Percentiles rank a stretch among this genome's conserved stretches.
These are phyloP conservation scores for Gallinago paraguaiae DNA, from an alignment of 2,113 vertebrate genomes.

Conservation along the genomic window DNA sequence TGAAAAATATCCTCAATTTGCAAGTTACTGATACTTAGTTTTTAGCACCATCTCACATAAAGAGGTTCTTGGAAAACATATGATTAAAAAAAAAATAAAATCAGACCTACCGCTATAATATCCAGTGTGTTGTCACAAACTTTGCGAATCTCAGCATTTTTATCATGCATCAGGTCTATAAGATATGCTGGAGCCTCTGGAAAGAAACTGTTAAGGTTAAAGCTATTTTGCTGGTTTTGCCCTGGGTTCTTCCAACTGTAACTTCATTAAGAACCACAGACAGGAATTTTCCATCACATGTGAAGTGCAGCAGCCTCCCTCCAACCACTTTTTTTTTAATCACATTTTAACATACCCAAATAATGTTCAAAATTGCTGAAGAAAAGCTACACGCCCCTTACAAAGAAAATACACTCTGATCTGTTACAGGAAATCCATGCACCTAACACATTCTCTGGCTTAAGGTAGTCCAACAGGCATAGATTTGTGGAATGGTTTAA, in stretches of 20 bases:
- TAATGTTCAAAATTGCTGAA: neutral
- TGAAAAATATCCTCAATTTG: neutral
- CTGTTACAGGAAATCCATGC: neutral
- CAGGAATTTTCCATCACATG: neutral
- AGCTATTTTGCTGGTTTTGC: neutral
- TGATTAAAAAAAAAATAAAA: neutral
- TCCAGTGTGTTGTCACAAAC: constrained; percentile 97
- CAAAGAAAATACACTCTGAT: neutral
- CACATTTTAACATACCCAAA: neutral
- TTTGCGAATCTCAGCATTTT: constrained; percentile 94
- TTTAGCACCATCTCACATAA: neutral
- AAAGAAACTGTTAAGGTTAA: constrained; percentile 74
- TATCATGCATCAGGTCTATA: constrained; percentile 97
- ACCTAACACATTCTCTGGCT: neutral
- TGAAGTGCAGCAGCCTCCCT: neutral
- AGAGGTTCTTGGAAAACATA: neutral
- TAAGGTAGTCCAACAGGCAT: neutral
- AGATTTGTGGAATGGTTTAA: neutral
- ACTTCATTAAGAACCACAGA: neutral
- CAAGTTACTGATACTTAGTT: neutral
- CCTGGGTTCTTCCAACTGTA: neutral
- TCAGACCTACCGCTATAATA: constrained; percentile 91
- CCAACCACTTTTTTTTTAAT: neutral
- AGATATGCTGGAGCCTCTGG: constrained; percentile 96
- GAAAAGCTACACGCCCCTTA: neutral